phyloP scores from a whole-genome alignment of 1,140 invertebrate species.

The Drosophila nasuta region DNA sequence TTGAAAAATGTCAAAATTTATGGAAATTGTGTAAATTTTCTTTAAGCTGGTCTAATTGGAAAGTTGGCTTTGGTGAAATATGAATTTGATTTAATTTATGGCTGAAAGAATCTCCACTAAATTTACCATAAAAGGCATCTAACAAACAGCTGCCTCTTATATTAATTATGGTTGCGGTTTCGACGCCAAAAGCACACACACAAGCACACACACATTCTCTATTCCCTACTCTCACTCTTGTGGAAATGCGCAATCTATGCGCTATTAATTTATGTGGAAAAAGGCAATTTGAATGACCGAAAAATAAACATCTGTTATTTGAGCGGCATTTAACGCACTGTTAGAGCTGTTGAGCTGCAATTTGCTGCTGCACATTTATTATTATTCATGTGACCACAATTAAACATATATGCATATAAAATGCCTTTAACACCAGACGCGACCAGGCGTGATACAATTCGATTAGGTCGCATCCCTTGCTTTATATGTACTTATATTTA shows the following conservation, averaged over 20 bases:
- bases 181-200: conserved; percentile 18
- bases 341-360: conserved; percentile 7
- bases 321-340: conserved; percentile 9
- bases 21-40: not conserved
- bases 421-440: not conserved
- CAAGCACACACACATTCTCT: not conserved
- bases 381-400: conserved; percentile 19
- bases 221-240: conserved; percentile 1
- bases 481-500: conserved; percentile 13
- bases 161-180: conserved; percentile 45
- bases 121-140: conserved; percentile 15
- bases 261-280: conserved; percentile 25
- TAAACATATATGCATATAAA: conserved; percentile 8
- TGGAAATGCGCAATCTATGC: not conserved
- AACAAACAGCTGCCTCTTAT: conserved; percentile 20
- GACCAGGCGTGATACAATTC: not conserved
- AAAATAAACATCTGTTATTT: conserved; percentile 16
- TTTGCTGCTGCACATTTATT: conserved; percentile 23
- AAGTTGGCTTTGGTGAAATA: conserved; percentile 4
- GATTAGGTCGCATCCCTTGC: not conserved
- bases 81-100: conserved; percentile 33
- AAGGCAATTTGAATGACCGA: conserved; percentile 18
- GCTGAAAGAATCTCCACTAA: conserved; percentile 35
- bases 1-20: not conserved
- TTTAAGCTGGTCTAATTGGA: conserved; percentile 8